Evolutionary conservation across 2,113 vertebrate species (phyloP).

Genomic region (Colinus virginianus): DNA sequence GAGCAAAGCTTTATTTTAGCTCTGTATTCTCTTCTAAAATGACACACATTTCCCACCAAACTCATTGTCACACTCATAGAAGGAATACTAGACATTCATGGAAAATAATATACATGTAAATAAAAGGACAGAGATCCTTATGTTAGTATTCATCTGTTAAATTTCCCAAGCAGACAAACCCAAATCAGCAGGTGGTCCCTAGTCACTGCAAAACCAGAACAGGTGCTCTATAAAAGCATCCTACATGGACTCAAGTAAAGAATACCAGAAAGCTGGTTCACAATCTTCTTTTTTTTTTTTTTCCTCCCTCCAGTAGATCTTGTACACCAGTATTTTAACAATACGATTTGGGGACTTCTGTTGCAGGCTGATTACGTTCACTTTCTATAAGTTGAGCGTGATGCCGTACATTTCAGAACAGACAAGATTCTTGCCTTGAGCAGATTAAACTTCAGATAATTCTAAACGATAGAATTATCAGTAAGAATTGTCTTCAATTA

Average conservation of each 20-base stretch:
- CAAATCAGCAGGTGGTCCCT: not conserved
- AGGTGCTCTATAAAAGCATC: not conserved
- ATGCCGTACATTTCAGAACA: not conserved
- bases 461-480: constrained; percentile 21
- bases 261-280: constrained; percentile 13
- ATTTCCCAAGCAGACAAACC: not conserved
- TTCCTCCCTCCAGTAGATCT: constrained; percentile 13
- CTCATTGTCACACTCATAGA: not conserved
- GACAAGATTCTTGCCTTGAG: not conserved
- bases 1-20: not conserved
- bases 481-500: constrained; percentile 15
- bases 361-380: not conserved
- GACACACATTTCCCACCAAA: not conserved
- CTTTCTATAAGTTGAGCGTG: not conserved
- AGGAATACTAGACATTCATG: not conserved
- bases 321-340: not conserved
- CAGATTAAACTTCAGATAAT: constrained; percentile 13
- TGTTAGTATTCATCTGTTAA: not conserved
- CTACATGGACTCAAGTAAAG: not conserved
- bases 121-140: not conserved
- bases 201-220: not conserved
- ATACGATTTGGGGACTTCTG: not conserved
- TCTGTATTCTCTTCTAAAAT: not conserved
- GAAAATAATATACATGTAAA: no score
- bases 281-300: not conserved